Base-by-base conservation (phyloP, 2,113 vertebrate species). In the Cardinalis cardinalis region DNA sequence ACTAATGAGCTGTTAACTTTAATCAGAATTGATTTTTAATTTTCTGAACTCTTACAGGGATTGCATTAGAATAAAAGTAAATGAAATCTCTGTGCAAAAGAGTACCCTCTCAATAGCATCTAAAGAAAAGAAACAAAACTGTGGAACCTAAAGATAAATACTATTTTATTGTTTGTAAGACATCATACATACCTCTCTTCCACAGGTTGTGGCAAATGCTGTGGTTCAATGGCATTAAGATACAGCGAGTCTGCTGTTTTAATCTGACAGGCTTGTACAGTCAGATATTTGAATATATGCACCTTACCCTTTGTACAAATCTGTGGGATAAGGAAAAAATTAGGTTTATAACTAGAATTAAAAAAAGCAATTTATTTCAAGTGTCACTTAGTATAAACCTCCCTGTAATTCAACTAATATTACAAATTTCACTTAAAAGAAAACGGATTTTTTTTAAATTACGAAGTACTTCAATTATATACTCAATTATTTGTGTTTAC, bases 281-380 rank as follows among this genome's bases (percentile, higher is more conserved):
- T 98, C 96, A 99, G 97, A 61, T 99, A 99, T 94, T 99, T 99
- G 95, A 99, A 99, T 96, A 99, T 99, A 97, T 99, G 99, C 84
- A 99, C 98, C 96, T 98, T 99, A 12, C 99, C 99, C 95, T 99
- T 99, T 48, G 98, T 98, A 92, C 99, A 99, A 96, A 99, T 99
- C 99, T 99, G 95, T 29, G 40, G 55, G 70, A 89, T 53, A 93
- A 66, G 18, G 21, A 55, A 85, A 80, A 59, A 36, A 31, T 10
- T 48, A 83, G 3, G 3, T 73, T 86, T 68, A 31, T 31, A 84
- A 38, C 3, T 24, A 60, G 7, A 88, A 87, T 12, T 12, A 13
- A 69, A 78, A 81, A 4, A 48, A 63, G 28, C 5, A 3, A 60
- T 8, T 68, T 75, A 77, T 80, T 81, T 9, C 20, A 77, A 58